Conservation (phyloP, 2,113 vertebrate species). For the Oreotrochilus melanogaster region DNA sequence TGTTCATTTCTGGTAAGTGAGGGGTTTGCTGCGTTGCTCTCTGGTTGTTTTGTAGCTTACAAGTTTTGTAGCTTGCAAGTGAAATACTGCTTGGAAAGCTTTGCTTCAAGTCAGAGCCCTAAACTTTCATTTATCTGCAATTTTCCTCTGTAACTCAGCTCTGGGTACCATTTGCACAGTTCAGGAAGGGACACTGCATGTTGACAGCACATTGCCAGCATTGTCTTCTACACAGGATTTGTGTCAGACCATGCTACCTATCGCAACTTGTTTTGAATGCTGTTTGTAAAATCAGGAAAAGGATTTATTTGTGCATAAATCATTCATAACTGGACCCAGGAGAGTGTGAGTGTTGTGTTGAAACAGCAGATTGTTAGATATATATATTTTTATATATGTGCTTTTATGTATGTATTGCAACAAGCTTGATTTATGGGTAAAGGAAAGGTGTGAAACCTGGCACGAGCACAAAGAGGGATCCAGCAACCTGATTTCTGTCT, state of each 20-base stretch:
- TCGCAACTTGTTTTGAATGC: not conserved
- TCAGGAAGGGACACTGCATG: not conserved
- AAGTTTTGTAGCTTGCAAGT: no score
- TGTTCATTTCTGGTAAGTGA: not conserved
- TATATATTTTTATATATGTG: not conserved
- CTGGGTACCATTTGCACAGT: rapidly evolving
- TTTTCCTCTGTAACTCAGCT: not conserved
- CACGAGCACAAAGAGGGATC: not conserved
- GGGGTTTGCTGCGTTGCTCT: not conserved
- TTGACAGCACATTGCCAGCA: rapidly evolving
- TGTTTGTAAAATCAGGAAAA: not conserved
- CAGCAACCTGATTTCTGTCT: not conserved
- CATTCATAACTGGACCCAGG: not conserved
- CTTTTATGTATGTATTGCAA: not conserved
- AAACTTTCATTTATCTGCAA: not conserved
- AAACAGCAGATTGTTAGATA: not conserved
- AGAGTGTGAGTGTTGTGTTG: rapidly evolving
- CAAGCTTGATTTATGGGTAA: not conserved
- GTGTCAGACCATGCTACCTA: not conserved
- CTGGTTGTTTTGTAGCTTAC: not conserved
- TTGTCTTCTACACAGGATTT: rapidly evolving
- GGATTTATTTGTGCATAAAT: not conserved
- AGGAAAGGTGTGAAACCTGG: not conserved
- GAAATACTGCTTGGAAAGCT: not conserved
- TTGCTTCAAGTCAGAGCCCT: not conserved